A percentile compares a stretch with the other conserved stretches of the same genome.
Conservation (phyloP, 2,113 vertebrate genomes). For the Rissa tridactyla region DNA sequence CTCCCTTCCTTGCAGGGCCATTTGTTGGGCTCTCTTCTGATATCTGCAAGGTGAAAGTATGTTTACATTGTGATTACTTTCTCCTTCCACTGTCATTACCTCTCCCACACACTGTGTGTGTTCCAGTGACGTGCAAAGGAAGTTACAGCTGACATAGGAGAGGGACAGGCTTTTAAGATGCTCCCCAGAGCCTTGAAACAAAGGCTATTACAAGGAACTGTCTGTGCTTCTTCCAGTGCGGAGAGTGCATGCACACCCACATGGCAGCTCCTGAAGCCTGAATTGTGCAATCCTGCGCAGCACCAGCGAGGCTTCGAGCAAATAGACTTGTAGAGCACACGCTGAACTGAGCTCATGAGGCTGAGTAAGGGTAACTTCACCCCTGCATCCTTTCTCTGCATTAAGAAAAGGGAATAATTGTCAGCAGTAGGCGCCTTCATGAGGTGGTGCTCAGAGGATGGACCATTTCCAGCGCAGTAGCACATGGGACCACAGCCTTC, state of each 20-base stretch:
- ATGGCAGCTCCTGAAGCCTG: background rate
- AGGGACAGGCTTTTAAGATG: background rate
- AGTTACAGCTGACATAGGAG: constrained; percentile 9
- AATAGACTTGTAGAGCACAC: background rate
- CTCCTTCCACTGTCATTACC: constrained; percentile 5
- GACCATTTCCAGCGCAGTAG: background rate
- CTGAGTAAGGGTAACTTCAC: background rate
- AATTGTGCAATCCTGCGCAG: background rate
- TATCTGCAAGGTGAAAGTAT: constrained; percentile 18
- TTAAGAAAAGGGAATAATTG: background rate
- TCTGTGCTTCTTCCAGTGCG: background rate
- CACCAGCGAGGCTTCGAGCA: background rate
- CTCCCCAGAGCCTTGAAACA: constrained; percentile 8
- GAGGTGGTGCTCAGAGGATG: background rate
- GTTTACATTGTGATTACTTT: constrained; percentile 20
- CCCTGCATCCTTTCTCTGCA: background rate
- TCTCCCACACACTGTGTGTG: constrained; percentile 19
- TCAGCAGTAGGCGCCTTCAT: background rate
- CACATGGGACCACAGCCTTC: background rate
- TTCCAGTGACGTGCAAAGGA: constrained; percentile 13
- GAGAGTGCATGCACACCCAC: background rate
- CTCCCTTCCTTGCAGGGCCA: background rate
- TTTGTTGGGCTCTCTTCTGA: background rate
- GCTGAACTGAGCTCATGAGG: background rate
- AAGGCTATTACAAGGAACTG: constrained; percentile 2